Base-by-base conservation (phyloP, 2,797 vertebrate genomes). In the Paedocypris micromegethes region DNA sequence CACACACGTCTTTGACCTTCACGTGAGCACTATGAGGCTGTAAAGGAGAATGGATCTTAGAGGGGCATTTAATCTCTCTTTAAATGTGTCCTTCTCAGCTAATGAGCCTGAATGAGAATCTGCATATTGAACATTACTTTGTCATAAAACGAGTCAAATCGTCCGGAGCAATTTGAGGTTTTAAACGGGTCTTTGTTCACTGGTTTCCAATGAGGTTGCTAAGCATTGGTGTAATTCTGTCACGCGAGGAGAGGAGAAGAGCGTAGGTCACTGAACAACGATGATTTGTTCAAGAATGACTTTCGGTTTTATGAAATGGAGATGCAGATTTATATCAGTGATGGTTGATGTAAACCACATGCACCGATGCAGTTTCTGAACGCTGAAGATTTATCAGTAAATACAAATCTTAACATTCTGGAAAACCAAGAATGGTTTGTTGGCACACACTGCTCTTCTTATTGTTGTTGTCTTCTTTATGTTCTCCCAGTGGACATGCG, bases 21-120 rank as follows among this genome's bases (percentile, higher is more conserved):
- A 49, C 4, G n/a, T 46, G 9, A 55, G 42, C 4, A n/a, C 57
- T 9, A 70, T 70, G 37, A 64, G 6, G 23, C 37, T 47, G 42
- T 64, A 54, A 70, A 64, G 53, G 68, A 70, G 47, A 50, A 40
- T 3, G 42, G 3, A 9, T 54, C 39, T 50, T 5, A 70, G 9
- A 45, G 68, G 23, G 60, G 3, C 41, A 60, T 70, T 70, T 70
- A 23, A 47, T 70, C 60, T 70, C 52, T 37, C 52, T 69, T 69
- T 57, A 6, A 64, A 64, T 45, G 52, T 63, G 60, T 5, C 0
- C 5, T 9, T 43, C 51, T 4, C 46, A 2, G 40, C 41, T 70
- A 70, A 70, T 70, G 68, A 70, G 52, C 52, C 9, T 9, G 62
- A 63, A 70, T 56, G 59, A 40, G 54, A 43, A 50, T 63, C 8